Evolutionary conservation across 2,888 invertebrate genomes (phyloP).

Genomic region (Nephrocerus scutellatus): DNA sequence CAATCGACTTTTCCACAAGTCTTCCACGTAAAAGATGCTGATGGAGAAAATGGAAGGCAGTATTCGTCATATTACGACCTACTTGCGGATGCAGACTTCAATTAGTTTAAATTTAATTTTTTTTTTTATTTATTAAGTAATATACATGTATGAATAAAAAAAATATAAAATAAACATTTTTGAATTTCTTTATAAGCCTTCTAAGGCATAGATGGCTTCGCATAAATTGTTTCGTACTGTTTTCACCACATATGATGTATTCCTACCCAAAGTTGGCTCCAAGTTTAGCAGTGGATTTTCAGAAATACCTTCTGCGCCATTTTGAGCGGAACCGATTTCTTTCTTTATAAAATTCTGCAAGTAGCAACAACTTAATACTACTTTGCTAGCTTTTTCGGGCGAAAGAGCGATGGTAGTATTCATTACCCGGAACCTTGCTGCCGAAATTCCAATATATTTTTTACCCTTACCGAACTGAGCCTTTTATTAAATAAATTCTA

Average conservation of each 20-base stretch:
- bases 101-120: conserved; percentile 6
- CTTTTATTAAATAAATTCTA: conserved; percentile 12
- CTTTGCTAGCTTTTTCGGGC: conserved; percentile 11
- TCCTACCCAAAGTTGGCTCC: conserved; percentile 5
- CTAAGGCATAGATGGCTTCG: conserved; percentile 6
- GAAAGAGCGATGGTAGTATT: conserved; percentile 12
- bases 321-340: conserved; percentile 12
- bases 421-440: conserved; percentile 11
- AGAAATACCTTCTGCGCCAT: conserved; percentile 8
- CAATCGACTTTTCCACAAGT: conserved; percentile 4
- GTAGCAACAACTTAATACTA: conserved; percentile 14
- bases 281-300: conserved; percentile 7
- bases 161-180: conserved; percentile 6
- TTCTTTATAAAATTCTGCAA: conserved; percentile 15
- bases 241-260: conserved; percentile 7
- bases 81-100: conserved; percentile 8
- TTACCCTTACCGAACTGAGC: conserved; percentile 14
- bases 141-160: conserved; percentile 5
- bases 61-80: conserved; percentile 5
- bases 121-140: conserved; percentile 5
- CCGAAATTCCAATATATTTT: conserved; percentile 16
- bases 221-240: conserved; percentile 10
- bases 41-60: conserved; percentile 5
- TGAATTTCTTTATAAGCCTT: conserved; percentile 10
- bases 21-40: conserved; percentile 4